Evolutionary conservation across 2,797 vertebrate species (phyloP).

Genomic region (Corythornis leucogaster): DNA sequence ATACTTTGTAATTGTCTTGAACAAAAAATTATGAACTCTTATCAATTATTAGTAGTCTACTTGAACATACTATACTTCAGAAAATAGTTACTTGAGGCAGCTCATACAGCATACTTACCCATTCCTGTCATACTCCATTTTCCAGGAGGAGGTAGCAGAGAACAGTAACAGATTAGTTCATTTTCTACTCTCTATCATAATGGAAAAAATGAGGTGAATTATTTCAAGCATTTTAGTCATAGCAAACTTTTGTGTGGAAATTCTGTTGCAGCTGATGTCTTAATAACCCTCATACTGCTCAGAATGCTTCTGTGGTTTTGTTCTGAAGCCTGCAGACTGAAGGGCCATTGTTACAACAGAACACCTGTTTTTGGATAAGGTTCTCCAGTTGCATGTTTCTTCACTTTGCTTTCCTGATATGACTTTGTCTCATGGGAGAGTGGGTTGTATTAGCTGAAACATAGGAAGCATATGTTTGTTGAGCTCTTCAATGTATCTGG

Average conservation of each 20-base stretch:
- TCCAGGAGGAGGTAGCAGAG: neutral
- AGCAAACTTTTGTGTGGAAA: neutral
- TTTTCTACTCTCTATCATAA: neutral
- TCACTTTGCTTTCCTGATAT: neutral
- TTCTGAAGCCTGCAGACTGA: neutral
- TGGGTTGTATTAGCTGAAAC: constrained; percentile 62
- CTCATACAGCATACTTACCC: neutral
- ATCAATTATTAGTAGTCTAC: neutral
- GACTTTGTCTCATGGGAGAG: constrained; percentile 52
- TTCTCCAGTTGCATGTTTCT: neutral
- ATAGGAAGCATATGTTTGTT: constrained; percentile 66
- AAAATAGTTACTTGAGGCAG: neutral
- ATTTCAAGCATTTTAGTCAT: neutral
- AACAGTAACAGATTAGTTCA: neutral
- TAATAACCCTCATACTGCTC: neutral
- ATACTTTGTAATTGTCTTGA: neutral
- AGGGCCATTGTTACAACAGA: neutral
- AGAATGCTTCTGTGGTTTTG: neutral
- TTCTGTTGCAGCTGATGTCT: neutral
- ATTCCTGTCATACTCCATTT: neutral
- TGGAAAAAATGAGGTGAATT: neutral
- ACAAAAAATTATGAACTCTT: neutral
- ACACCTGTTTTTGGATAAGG: neutral
- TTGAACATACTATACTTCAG: neutral
- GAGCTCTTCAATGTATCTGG: constrained; percentile 47